Evolutionary conservation across 2,113 vertebrate species (phyloP).

Genomic region (Prunella fulvescens): DNA sequence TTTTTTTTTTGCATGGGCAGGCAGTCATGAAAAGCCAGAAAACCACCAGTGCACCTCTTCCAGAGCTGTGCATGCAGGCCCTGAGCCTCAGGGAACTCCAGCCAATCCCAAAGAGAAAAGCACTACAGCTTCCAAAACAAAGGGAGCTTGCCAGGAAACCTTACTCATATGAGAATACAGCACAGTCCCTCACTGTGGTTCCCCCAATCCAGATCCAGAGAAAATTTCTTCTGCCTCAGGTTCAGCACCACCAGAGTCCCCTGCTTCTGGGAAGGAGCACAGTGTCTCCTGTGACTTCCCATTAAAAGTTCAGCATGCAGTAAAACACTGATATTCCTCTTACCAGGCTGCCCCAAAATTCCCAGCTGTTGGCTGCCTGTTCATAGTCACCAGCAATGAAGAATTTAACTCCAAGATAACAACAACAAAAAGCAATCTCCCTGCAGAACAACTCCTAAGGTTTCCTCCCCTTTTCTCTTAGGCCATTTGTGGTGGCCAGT

Average conservation of each 20-base stretch:
- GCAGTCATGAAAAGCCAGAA: neutral
- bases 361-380: neutral
- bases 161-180: neutral
- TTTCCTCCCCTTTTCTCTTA: neutral
- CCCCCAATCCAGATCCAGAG: neutral
- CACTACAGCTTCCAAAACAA: neutral
- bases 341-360: neutral
- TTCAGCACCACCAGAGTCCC: neutral
- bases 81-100: neutral
- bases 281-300: neutral
- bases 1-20: neutral
- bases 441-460: neutral
- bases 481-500: neutral
- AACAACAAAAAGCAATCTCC: neutral
- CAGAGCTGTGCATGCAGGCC: rapidly evolving
- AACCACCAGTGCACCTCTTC: neutral
- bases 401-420: neutral
- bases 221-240: neutral
- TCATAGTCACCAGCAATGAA: neutral
- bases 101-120: neutral
- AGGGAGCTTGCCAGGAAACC: neutral
- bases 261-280: neutral
- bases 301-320: neutral
- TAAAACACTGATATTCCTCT: neutral
- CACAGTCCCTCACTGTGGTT: neutral